Percentiles rank a stretch among this genome's conserved stretches.
Evolutionary conservation across 2,797 vertebrate species (phyloP).

Genomic region (Vultur gryphus): DNA sequence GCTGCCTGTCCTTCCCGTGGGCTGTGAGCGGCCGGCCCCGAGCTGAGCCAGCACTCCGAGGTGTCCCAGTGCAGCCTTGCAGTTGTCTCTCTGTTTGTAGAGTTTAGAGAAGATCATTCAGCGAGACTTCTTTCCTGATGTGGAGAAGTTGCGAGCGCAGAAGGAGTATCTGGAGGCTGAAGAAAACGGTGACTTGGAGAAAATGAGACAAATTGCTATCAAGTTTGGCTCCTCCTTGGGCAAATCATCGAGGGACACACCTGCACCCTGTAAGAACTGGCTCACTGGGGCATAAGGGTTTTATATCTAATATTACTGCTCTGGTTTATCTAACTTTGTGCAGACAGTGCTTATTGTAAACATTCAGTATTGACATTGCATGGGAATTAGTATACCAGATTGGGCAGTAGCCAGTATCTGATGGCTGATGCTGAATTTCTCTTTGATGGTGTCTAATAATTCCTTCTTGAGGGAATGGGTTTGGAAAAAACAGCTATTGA

Average conservation of each 20-base stretch:
- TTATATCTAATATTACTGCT: neutral
- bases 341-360: neutral
- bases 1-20: neutral
- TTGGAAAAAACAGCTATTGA: neutral
- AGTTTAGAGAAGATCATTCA: slow-evolving; percentile 93
- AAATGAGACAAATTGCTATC: slow-evolving; percentile 95
- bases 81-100: slow-evolving; percentile 52
- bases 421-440: neutral
- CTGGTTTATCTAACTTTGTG: neutral
- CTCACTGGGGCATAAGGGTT: neutral
- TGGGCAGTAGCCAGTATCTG: neutral
- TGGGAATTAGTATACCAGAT: neutral
- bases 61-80: neutral
- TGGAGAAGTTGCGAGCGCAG: slow-evolving; percentile 91
- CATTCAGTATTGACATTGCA: rapidly evolving
- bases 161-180: slow-evolving; percentile 95
- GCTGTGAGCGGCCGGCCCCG: neutral
- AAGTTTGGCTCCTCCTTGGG: slow-evolving; percentile 87
- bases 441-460: neutral
- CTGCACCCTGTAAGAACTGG: slow-evolving; percentile 84
- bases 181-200: slow-evolving; percentile 90
- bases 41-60: rapidly evolving
- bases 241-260: slow-evolving; percentile 83
- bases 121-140: slow-evolving; percentile 95
- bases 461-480: neutral